Evolutionary conservation across 2,888 invertebrate genomes (phyloP), one percentile per base, ranked within the genome.

Genomic region (Tachina grossa): DNA sequence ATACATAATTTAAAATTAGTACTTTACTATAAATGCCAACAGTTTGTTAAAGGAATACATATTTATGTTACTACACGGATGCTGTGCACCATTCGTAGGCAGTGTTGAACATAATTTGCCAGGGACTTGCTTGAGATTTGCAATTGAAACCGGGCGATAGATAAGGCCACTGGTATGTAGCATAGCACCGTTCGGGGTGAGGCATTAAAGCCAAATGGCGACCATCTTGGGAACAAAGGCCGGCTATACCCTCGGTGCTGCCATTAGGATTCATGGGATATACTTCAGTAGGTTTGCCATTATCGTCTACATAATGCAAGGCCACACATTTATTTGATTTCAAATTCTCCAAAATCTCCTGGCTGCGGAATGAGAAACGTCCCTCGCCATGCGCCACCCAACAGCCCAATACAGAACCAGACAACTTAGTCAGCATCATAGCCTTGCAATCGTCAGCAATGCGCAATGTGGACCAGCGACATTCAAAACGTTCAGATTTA

Each of bases 311-410:
- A 91, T 97, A 99, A 78, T 95, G 94, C 89, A 99, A 92, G 0
- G 97, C 95, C 11, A 97, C 92, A 87, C 97, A 96, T 41, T 95
- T 94, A 81, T 94, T 93, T 0, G 90, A 88, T 69, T 93, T 93
- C 57, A 96, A 88, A 57, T 93, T 92, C 1, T 92, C 89, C 41
- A 95, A 92, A 22, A 95, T 89, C 5, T 90, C 80, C 0, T 93
- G 87, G 51, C 94, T 93, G 14, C 94, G 93, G 88, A 95, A 94
- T 1, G 95, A 93, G 89, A 96, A 96, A 87, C 95, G 94, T 87
- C 99, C 99, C 93, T 99, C 99, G 0, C 98, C 99, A 91, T 99
- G 99, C 4, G 99, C 98, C 2, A 97, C 95, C 99, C 99, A 99
- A 88, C 98, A 96, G 2, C 99, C 99, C n/a, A 99, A 94, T 1